Percentiles rank a stretch among this genome's conserved stretches.
Conservation (phyloP, 2,888 invertebrate genomes). For the Creontiades dilutus region DNA sequence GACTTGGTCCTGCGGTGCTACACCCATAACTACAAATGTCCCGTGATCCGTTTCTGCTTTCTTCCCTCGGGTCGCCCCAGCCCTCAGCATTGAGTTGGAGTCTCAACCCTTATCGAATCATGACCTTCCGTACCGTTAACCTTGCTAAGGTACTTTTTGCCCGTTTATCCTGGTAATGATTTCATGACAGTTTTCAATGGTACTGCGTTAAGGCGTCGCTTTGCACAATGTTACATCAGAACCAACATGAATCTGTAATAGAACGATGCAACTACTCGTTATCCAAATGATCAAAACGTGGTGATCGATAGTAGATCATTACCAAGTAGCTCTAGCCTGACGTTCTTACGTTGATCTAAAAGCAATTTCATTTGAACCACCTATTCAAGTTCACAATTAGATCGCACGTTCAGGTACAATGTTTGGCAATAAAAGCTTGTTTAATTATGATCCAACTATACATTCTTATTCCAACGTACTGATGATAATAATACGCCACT, state of each 20-base stretch:
- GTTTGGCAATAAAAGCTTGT: too few relatives aligned
- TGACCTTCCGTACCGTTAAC: conserved; percentile 58
- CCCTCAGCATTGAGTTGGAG: neutral
- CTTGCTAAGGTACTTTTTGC: neutral
- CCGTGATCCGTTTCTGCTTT: conserved; percentile 33
- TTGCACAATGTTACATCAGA: neutral
- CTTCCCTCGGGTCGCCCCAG: neutral
- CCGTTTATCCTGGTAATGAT: neutral
- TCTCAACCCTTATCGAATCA: conserved; percentile 43
- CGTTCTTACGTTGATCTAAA: too few relatives aligned
- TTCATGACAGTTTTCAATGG: neutral
- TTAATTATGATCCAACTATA: too few relatives aligned
- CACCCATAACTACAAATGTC: conserved; percentile 60
- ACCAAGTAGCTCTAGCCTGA: too few relatives aligned
- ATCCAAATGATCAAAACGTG: too few relatives aligned
- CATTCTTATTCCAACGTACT: too few relatives aligned
- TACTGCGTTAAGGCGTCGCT: neutral
- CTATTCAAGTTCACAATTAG: too few relatives aligned
- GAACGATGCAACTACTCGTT: too few relatives aligned
- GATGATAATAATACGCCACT: too few relatives aligned
- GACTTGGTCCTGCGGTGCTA: conserved; percentile 14
- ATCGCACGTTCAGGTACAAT: too few relatives aligned
- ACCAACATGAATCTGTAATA: neutral
- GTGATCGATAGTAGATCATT: too few relatives aligned
- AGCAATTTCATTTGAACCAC: too few relatives aligned